Evolutionary conservation across 2,113 vertebrate species (phyloP), one percentile per base, ranked within the genome.

Genomic region (Ictalurus furcatus): DNA sequence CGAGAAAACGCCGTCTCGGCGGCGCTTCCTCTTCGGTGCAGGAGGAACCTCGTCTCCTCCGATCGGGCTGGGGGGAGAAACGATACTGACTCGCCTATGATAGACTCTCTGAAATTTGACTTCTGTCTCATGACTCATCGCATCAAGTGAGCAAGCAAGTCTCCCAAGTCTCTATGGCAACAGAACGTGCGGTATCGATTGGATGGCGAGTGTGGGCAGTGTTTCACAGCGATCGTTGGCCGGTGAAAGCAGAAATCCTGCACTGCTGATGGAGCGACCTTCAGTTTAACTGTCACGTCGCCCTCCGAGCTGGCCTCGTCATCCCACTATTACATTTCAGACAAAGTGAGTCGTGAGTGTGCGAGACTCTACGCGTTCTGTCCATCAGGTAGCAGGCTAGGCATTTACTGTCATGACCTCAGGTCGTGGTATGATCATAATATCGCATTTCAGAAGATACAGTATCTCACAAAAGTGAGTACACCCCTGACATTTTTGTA

Each of bases 141-240:
- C 73, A 52, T 67, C 65, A 87, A 61, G 84, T 89, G 81, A 92
- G 80, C 87, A 81, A 85, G 92, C 84, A 86, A 76, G 73, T 91
- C 91, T 94, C 92, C 89, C 89, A 71, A 85, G 92, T 96, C 93
- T 65, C 94, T 84, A 94, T 95, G 92, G 94, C 90, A 93, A 96
- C 94, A 2, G 82, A 76, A 89, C 74, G 40, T 89, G 91, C 90
- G 92, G 85, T 85, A 90, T 90, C 81, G 88, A 92, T 92, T 90
- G 90, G 91, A 90, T 87, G 86, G 84, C 14, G 73, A 87, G 88
- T 92, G 91, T 91, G 91, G 89, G 87, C 89, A 87, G 91, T 73
- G 89, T 92, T 93, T 85, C 90, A 86, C 91, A 84, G 76, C 37
- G 87, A 89, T 84, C 90, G 91, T 69, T 88, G 82, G 85, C 82